phyloP scores from a whole-genome alignment of 2,113 vertebrate species.

The Phrynosoma blainvillii region DNA sequence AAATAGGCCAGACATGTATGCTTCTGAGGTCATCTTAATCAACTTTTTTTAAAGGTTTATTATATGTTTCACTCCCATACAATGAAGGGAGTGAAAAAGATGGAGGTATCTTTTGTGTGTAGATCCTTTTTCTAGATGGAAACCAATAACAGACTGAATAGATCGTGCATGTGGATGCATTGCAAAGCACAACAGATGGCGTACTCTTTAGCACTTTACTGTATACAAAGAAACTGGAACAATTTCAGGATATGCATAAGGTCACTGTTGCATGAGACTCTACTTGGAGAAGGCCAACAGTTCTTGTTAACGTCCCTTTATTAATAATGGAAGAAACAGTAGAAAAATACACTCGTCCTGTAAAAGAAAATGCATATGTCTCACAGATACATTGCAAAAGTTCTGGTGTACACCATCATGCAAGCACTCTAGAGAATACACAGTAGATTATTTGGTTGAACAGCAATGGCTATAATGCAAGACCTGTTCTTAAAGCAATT shows the following conservation, averaged over 20 bases:
- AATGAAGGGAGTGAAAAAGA: background rate
- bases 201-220: background rate
- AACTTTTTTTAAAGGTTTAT: background rate
- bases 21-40: background rate
- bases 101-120: background rate
- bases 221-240: background rate
- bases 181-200: background rate
- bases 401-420: background rate
- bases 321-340: slow-evolving; percentile 2
- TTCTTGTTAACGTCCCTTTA: background rate
- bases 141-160: background rate
- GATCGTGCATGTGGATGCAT: too few species aligned
- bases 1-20: too few species aligned
- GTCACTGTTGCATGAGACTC: background rate
- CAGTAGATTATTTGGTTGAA: slow-evolving; percentile 14
- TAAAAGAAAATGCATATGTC: background rate
- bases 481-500: slow-evolving; percentile 29
- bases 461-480: background rate
- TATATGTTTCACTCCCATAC: background rate
- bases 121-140: background rate
- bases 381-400: background rate
- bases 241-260: background rate
- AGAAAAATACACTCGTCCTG: background rate
- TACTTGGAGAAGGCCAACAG: background rate
- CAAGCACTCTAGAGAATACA: background rate